These are phyloP conservation scores for Tautogolabrus adspersus DNA, from an alignment of 2,113 vertebrate species.

Conservation along the genomic window DNA sequence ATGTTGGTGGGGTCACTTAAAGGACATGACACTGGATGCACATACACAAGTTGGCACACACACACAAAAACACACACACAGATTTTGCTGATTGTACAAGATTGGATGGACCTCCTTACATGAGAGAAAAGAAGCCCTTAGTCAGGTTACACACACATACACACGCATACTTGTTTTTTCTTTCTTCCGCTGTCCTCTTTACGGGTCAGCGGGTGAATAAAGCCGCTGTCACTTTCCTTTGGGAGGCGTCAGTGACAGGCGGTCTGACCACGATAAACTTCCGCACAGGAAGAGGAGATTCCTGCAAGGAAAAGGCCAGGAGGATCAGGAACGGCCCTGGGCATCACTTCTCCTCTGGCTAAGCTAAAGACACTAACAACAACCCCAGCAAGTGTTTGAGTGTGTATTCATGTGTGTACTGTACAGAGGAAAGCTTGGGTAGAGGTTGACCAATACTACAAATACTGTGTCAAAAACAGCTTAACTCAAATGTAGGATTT, in stretches of 20 bases:
- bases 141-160: slow-evolving; percentile 73
- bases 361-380: slow-evolving; percentile 61
- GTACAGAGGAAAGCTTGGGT: background rate
- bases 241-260: slow-evolving; percentile 78
- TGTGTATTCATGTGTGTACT: slow-evolving; percentile 9
- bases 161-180: slow-evolving; percentile 39
- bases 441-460: no score
- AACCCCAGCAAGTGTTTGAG: slow-evolving; percentile 1
- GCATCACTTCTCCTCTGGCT: slow-evolving; percentile 68
- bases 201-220: slow-evolving; percentile 83
- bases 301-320: slow-evolving; percentile 79
- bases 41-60: slow-evolving; percentile 18
- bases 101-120: slow-evolving; percentile 63
- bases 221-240: slow-evolving; percentile 82
- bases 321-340: slow-evolving; percentile 66
- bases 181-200: slow-evolving; percentile 77
- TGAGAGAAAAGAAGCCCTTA: slow-evolving; percentile 79
- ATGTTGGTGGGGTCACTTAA: slow-evolving; percentile 19
- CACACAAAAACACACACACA: slow-evolving; percentile 43
- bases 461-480: background rate
- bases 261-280: slow-evolving; percentile 72
- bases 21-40: slow-evolving; percentile 44
- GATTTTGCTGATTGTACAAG: slow-evolving; percentile 77
- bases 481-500: no score
- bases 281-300: slow-evolving; percentile 80